These are phyloP conservation scores for Hypomesus transpacificus DNA, from an alignment of 2,113 vertebrate species.

Conservation along the genomic window DNA sequence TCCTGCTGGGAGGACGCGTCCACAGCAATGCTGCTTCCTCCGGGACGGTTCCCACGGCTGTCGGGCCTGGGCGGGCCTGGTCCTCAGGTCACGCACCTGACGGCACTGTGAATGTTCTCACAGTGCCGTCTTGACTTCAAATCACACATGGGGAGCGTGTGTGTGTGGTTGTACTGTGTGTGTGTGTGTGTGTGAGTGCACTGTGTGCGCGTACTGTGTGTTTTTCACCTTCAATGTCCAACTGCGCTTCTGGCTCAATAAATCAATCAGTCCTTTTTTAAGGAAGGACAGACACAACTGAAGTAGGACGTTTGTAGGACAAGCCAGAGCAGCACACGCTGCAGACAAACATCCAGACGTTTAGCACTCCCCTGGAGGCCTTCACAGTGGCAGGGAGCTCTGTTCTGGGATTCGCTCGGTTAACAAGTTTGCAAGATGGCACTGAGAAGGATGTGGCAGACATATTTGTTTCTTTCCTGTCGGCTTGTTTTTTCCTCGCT, in stretches of 20 bases:
- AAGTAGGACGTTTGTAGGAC: conserved; percentile 58
- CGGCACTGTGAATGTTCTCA: conserved; percentile 51
- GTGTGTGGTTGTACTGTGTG: neutral
- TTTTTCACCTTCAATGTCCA: conserved; percentile 53
- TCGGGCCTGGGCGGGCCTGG: conserved; percentile 42
- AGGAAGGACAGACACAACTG: conserved; percentile 30
- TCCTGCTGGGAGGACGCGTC: neutral
- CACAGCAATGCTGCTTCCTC: too few relatives aligned
- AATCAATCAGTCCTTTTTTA: conserved; percentile 48
- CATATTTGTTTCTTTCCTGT: neutral
- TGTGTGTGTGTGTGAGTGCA: neutral
- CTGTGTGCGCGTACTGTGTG: conserved; percentile 8
- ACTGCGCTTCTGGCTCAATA: conserved; percentile 49
- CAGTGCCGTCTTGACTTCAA: conserved; percentile 6
- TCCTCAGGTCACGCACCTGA: conserved; percentile 59
- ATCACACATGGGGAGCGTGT: too few relatives aligned
- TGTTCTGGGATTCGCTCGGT: conserved; percentile 41
- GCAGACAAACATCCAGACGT: conserved; percentile 53
- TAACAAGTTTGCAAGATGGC: conserved; percentile 51
- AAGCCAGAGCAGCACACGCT: conserved; percentile 45
- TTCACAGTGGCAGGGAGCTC: conserved; percentile 10
- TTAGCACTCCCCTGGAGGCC: conserved; percentile 42
- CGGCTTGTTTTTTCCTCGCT: too few relatives aligned
- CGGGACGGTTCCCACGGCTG: neutral
- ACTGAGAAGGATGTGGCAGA: neutral